Evolutionary conservation across 2,888 invertebrate genomes (phyloP).

Genomic region (Andrena praecox): DNA sequence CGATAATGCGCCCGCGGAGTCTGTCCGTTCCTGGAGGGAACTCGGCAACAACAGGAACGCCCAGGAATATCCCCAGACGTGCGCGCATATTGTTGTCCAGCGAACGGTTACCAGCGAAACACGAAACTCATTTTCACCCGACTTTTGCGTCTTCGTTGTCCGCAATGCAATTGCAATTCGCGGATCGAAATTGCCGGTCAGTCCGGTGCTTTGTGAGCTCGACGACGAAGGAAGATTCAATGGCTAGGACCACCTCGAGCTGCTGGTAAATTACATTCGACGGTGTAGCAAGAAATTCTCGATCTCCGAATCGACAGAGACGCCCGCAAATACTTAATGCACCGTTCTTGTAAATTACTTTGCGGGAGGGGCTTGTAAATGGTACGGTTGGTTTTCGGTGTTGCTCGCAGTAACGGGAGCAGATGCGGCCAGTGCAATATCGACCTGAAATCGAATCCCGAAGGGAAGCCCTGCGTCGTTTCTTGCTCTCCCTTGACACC

Average conservation of each 20-base stretch:
- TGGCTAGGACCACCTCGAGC: no score
- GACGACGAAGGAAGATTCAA: no score
- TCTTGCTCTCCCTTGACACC: constrained; percentile 1
- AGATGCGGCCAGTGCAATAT: background rate
- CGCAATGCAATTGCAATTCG: no score
- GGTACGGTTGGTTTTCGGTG: constrained; percentile 22
- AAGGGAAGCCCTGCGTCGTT: constrained; percentile 21
- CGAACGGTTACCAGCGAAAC: no score
- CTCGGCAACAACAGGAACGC: constrained; percentile 24
- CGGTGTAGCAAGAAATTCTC: background rate
- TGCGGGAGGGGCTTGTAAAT: constrained; percentile 8
- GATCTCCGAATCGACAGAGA: background rate
- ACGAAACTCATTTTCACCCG: no score
- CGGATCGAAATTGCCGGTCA: no score
- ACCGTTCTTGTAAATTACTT: constrained; percentile 3
- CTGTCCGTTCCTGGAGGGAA: background rate
- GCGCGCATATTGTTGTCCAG: background rate
- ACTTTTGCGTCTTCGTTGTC: no score
- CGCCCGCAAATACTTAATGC: background rate
- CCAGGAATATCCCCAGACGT: constrained; percentile 20
- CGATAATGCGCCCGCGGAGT: constrained; percentile 45
- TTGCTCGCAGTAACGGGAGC: background rate
- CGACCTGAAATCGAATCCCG: constrained; percentile 39
- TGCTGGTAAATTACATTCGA: background rate
- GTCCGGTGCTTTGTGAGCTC: no score